Base-by-base conservation (phyloP, 2,797 vertebrate species). In the Manis pentadactyla region DNA sequence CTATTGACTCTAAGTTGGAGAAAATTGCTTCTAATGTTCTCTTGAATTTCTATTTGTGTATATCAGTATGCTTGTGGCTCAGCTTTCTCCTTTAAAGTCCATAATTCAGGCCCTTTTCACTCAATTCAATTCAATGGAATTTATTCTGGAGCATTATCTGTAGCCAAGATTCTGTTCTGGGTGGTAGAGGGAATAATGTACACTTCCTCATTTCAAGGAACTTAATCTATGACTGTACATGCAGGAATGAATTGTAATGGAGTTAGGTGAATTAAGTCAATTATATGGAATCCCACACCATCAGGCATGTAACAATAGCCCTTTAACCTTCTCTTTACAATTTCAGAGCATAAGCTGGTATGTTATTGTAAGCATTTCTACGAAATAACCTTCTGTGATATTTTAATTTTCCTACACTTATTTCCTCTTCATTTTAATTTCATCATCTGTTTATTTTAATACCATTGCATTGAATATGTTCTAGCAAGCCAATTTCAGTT, bases 391-490 rank as follows among this genome's bases (percentile, higher is more conserved):
- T 87, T 71, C 23, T 14, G 21, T 71, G 27, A 42, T 87, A 87
- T 77, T 77, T 88, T 88, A 66, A 85, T 79, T 93, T 71, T 87
- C 51, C 51, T 78, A 77, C 4, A 55, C 39, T 75, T 73, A 91
- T 19, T 69, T 9, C 29, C 25, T 51, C 42, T 85, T 79, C 42
- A 57, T 5, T 68, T 12, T 46, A 49, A 69, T 51, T 39, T 79
- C 21, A 53, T 79, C 10, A 79, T 23, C 49, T 92, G 49, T 55
- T 78, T 87, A 57, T 64, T 34, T 68, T 19, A 92, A 77, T 77
- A 49, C 5, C 37, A 87, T n/a, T 87, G 74, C n/a, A 79, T 5
- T 87, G 39, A 31, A 39, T 5, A 61, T 53, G 10, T 8, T 71
- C 29, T 42, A 53, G 42, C 25, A 87, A 69, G 18, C 34, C 19